phyloP scores from a whole-genome alignment of 2,797 vertebrate species.

The Fistularia commersonii region DNA sequence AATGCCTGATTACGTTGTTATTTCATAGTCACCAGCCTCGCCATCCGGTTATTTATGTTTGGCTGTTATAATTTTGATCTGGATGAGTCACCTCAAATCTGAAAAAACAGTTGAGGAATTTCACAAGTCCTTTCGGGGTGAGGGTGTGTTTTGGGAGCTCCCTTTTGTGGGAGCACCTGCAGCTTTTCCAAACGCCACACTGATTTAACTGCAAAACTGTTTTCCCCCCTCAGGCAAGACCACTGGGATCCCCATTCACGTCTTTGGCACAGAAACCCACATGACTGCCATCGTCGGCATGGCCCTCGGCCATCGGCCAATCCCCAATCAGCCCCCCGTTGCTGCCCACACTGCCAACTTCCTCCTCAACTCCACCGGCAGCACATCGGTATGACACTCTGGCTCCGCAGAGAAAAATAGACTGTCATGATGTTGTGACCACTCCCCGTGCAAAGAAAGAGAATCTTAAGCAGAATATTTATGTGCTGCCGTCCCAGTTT shows the following conservation, averaged over 20 bases:
- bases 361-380: slow-evolving; percentile 91
- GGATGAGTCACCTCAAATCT: too few relatives aligned
- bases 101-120: too few relatives aligned
- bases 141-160: too few relatives aligned
- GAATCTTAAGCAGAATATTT: slow-evolving; percentile 2
- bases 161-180: too few relatives aligned
- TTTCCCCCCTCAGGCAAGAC: slow-evolving; percentile 83
- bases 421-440: not conserved
- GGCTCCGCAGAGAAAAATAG: slow-evolving; percentile 10
- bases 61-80: too few relatives aligned
- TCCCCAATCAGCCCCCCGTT: slow-evolving; percentile 89
- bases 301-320: slow-evolving; percentile 90
- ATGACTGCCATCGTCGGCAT: slow-evolving; percentile 99
- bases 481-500: slow-evolving; percentile 12
- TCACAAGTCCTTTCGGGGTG: too few relatives aligned
- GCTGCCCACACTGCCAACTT: slow-evolving; percentile 97
- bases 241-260: slow-evolving; percentile 95
- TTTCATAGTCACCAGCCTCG: too few relatives aligned
- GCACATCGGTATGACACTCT: slow-evolving; percentile 78
- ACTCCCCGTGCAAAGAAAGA: not conserved
- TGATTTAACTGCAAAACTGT: not conserved
- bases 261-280: slow-evolving; percentile 97
- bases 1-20: too few relatives aligned
- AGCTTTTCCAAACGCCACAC: too few relatives aligned
- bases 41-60: too few relatives aligned